Evolutionary conservation across 1,140 invertebrate species (phyloP).

Genomic region (Dysdera silvatica): DNA sequence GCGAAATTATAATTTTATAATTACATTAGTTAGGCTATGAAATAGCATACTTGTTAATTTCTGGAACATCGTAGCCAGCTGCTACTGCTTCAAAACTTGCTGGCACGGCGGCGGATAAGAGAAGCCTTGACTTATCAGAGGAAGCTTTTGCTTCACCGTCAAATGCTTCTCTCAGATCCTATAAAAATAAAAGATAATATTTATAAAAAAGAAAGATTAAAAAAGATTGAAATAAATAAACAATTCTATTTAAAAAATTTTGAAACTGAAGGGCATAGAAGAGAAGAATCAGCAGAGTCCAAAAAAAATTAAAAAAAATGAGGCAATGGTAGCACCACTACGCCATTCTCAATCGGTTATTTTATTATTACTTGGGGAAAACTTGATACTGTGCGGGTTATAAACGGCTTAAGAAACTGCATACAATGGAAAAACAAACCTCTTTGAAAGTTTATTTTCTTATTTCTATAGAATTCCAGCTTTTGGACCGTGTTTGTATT

Average conservation of each 20-base stretch:
- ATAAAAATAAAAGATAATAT: conserved; percentile 42
- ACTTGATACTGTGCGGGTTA: no score
- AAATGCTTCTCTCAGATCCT: conserved; percentile 77
- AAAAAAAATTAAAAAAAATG: neutral
- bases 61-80: conserved; percentile 78
- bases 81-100: conserved; percentile 86
- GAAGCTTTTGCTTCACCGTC: conserved; percentile 76
- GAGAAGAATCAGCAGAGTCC: no score
- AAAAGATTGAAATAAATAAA: no score
- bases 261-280: neutral
- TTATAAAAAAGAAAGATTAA: neutral
- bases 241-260: no score
- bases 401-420: no score
- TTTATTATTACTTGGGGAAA: no score
- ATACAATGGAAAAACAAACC: no score
- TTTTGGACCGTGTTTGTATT: no score
- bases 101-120: conserved; percentile 82
- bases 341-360: no score
- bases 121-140: conserved; percentile 61
- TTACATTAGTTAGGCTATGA: neutral
- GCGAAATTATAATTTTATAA: neutral
- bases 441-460: no score
- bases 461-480: no score
- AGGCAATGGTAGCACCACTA: no score
- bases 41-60: conserved; percentile 75